Conservation (phyloP, 1,140 invertebrate species). For the Drosophila bipectinata region DNA sequence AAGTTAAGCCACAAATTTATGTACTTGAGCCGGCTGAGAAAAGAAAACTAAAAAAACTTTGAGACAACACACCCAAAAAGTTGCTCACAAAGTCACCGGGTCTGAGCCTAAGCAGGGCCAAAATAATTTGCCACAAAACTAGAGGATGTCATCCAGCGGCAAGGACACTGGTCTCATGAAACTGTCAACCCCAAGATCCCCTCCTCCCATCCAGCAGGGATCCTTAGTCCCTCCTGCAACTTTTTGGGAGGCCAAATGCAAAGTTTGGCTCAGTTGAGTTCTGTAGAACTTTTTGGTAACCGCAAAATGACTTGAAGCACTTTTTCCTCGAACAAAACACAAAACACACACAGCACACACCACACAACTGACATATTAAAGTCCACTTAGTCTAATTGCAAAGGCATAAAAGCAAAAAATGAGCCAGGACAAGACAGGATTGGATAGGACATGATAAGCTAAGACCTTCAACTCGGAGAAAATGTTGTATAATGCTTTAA, state of each 20-base stretch:
- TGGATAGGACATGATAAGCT: neutral
- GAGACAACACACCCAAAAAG: constrained; percentile 48
- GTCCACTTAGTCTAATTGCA: constrained; percentile 78
- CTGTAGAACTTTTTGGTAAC: constrained; percentile 64
- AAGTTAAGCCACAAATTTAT: constrained; percentile 30
- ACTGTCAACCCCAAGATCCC: constrained; percentile 38
- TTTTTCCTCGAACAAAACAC: constrained; percentile 36
- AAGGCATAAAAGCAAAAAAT: constrained; percentile 37
- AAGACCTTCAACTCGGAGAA: neutral
- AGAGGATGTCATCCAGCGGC: constrained; percentile 29
- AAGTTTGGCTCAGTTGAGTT: constrained; percentile 57
- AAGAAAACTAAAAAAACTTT: constrained; percentile 27
- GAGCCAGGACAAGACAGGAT: neutral
- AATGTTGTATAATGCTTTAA: constrained; percentile 30
- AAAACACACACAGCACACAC: neutral
- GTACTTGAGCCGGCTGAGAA: constrained; percentile 11
- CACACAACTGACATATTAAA: constrained; percentile 70
- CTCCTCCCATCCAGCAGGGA: neutral
- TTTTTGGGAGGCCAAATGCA: constrained; percentile 62
- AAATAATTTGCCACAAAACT: constrained; percentile 56
- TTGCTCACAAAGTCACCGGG: constrained; percentile 17
- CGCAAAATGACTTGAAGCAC: constrained; percentile 72
- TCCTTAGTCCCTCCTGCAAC: constrained; percentile 22
- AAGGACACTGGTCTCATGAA: constrained; percentile 44
- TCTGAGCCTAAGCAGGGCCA: constrained; percentile 35